Evolutionary conservation across 2,797 vertebrate genomes (phyloP).

Genomic region (Anguilla megastoma): DNA sequence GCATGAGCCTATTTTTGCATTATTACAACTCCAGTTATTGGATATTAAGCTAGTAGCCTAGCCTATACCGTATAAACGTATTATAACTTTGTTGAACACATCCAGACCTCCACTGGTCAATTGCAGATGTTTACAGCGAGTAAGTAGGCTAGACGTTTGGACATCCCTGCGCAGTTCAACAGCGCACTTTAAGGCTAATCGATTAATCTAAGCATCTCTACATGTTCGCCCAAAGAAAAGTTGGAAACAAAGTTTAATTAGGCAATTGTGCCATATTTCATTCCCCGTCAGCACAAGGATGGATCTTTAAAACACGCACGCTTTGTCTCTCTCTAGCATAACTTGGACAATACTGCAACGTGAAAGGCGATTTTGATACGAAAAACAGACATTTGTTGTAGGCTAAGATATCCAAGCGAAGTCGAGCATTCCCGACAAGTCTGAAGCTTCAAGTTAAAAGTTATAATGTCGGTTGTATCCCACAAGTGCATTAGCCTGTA

Average conservation of each 20-base stretch:
- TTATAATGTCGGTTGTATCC: too few species aligned
- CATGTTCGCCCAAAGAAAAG: background rate
- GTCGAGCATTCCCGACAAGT: too few species aligned
- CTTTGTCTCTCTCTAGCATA: background rate
- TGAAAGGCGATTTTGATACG: background rate
- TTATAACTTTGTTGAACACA: too few species aligned
- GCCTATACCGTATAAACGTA: too few species aligned
- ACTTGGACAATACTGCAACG: background rate
- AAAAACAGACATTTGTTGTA: background rate
- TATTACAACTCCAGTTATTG: background rate
- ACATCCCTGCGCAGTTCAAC: background rate
- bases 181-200: background rate
- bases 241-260: background rate
- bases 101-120: background rate
- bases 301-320: background rate
- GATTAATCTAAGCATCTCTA: too few species aligned
- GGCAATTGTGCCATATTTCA: background rate
- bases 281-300: background rate
- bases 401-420: too few species aligned
- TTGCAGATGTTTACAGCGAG: background rate
- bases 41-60: too few species aligned
- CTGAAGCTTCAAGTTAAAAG: too few species aligned
- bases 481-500: background rate
- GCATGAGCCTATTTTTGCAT: background rate
- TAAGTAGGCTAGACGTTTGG: background rate